These are phyloP conservation scores for Entelurus aequoreus DNA, from an alignment of 2,113 vertebrate genomes.

Conservation along the genomic window DNA sequence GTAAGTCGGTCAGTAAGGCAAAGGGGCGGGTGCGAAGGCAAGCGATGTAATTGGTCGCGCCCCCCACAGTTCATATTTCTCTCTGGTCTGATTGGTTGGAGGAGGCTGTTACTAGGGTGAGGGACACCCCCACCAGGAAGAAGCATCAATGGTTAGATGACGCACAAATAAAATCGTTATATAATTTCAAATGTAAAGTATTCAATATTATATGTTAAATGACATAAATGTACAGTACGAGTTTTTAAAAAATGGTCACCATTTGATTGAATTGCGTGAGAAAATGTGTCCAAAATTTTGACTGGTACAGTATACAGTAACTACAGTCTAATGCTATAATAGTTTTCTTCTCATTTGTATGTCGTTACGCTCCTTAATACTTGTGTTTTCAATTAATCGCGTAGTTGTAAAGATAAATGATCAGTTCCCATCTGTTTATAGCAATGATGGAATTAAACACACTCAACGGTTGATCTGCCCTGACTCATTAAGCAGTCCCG, in stretches of 20 bases:
- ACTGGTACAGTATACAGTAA: no score
- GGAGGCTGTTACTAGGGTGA: conserved; percentile 39
- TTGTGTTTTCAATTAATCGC: no score
- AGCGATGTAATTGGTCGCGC: conserved; percentile 70
- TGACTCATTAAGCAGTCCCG: conserved; percentile 26
- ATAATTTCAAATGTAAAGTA: neutral
- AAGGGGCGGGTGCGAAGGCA: conserved; percentile 51
- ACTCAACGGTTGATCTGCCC: conserved; percentile 16
- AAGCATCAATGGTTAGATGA: neutral
- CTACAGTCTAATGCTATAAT: no score
- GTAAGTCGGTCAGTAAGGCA: conserved; percentile 62
- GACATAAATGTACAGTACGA: no score
- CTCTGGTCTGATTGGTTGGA: conserved; percentile 52
- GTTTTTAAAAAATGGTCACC: no score
- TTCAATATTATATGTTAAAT: neutral
- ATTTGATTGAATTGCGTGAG: no score
- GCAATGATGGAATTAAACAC: conserved; percentile 5
- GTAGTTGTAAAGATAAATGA: no score
- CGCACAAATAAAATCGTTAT: neutral
- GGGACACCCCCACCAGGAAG: conserved; percentile 17
- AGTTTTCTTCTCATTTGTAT: no score
- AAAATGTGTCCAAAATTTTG: no score
- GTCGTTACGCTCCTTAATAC: no score
- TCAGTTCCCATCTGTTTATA: conserved; percentile 1
- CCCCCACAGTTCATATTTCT: conserved; percentile 50